phyloP scores from a whole-genome alignment of 2,113 vertebrate genomes.

The Ramphastos sulfuratus region DNA sequence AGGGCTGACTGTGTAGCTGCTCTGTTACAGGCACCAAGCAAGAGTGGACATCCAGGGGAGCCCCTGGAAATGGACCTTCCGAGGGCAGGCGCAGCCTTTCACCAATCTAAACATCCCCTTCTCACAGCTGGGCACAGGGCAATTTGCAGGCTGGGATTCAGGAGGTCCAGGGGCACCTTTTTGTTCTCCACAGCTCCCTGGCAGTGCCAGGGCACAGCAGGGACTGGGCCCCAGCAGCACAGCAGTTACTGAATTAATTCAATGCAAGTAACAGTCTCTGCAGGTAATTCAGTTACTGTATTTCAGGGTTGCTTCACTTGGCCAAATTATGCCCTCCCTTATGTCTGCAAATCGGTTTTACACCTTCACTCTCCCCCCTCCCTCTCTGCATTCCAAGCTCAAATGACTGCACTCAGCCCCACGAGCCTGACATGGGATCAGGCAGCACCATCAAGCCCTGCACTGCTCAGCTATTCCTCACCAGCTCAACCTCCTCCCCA shows the following conservation, averaged over 20 bases:
- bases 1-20: not conserved
- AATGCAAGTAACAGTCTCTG: slow-evolving; percentile 1
- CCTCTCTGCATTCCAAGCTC: not conserved
- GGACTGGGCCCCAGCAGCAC: not conserved
- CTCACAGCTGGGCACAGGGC: not conserved
- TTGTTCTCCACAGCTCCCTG: not conserved
- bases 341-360: slow-evolving; percentile 16
- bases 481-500: not conserved
- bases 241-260: slow-evolving; percentile 3
- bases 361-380: not conserved
- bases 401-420: not conserved
- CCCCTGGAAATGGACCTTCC: not conserved
- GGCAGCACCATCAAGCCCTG: not conserved
- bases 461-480: not conserved
- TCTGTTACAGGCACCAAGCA: not conserved
- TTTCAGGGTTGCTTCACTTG: slow-evolving; percentile 21
- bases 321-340: slow-evolving; percentile 28
- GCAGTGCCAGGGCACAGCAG: slow-evolving; percentile 6
- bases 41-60: not conserved
- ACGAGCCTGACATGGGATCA: not conserved
- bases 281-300: slow-evolving; percentile 16
- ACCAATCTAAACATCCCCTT: not conserved
- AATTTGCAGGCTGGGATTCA: not conserved
- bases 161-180: not conserved
- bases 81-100: not conserved